A percentile compares a stretch with the other conserved stretches of the same genome.
Evolutionary conservation across 2,888 invertebrate genomes (phyloP).

Genomic region (Eurytoma californica): DNA sequence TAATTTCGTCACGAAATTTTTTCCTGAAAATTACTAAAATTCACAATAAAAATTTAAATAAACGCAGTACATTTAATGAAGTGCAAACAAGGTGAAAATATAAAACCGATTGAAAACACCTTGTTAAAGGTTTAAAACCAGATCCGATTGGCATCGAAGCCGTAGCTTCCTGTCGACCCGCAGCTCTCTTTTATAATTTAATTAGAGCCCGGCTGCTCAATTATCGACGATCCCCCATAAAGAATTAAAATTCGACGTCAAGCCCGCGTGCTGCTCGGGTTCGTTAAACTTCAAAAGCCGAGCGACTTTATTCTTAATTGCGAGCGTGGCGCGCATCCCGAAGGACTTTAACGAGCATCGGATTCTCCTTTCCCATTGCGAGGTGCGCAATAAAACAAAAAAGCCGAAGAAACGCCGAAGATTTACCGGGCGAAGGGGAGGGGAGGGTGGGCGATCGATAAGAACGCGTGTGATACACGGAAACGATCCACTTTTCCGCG

Average conservation of each 20-base stretch:
- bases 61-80: no score
- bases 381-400: conserved; percentile 29
- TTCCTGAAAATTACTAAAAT: no score
- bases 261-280: background rate
- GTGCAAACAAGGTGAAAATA: no score
- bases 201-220: background rate
- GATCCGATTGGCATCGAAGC: no score
- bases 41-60: no score
- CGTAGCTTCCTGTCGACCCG: background rate
- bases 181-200: background rate
- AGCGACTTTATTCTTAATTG: conserved; percentile 4
- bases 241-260: background rate
- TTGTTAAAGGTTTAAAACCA: no score
- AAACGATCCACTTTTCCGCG: conserved; percentile 57
- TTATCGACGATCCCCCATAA: conserved; percentile 1
- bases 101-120: no score
- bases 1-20: no score
- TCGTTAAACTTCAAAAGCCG: background rate
- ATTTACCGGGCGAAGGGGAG: conserved; percentile 3
- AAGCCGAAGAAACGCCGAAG: background rate
- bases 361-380: background rate
- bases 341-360: conserved; percentile 39
- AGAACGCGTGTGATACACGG: conserved; percentile 42
- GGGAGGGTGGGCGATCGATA: conserved; percentile 45
- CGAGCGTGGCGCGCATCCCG: background rate